Percentiles rank a stretch among this genome's conserved stretches.
Conservation (phyloP, 2,888 invertebrate genomes). For the Eilema caniola region DNA sequence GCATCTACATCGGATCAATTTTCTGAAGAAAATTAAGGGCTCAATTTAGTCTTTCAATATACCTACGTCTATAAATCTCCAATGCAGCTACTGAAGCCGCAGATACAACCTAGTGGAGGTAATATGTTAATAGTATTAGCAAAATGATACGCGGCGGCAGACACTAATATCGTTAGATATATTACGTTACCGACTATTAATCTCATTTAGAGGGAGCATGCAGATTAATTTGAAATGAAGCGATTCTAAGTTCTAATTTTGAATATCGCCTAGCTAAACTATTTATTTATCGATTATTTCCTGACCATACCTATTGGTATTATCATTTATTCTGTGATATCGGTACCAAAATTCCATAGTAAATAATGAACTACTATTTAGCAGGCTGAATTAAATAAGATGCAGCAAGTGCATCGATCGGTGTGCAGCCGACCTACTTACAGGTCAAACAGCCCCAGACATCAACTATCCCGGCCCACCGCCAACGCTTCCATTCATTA, state of each 20-base stretch:
- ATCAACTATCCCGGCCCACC: conserved; percentile 10
- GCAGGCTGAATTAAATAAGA: conserved; percentile 52
- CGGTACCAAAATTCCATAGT: not conserved
- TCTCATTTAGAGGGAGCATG: conserved; percentile 38
- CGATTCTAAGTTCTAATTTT: not conserved
- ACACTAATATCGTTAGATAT: conserved; percentile 32
- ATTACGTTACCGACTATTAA: conserved; percentile 32
- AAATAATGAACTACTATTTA: not conserved
- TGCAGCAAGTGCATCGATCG: conserved; percentile 74
- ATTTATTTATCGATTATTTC: too few species aligned
- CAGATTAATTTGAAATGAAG: conserved; percentile 23
- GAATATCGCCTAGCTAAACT: too few species aligned
- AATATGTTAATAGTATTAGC: conserved; percentile 21
- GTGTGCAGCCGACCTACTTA: conserved; percentile 72
- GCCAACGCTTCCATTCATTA: not conserved
- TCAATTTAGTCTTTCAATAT: too few species aligned
- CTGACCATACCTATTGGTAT: too few species aligned
- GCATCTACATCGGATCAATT: too few species aligned
- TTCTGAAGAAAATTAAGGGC: too few species aligned
- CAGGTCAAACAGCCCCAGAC: conserved; percentile 67
- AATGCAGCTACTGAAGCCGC: not conserved
- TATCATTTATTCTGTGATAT: too few species aligned
- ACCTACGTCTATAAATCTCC: too few species aligned
- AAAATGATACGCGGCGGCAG: conserved; percentile 9
- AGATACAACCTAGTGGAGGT: not conserved